Conservation (phyloP, 2,113 vertebrate genomes). For the Gallinago undulata region DNA sequence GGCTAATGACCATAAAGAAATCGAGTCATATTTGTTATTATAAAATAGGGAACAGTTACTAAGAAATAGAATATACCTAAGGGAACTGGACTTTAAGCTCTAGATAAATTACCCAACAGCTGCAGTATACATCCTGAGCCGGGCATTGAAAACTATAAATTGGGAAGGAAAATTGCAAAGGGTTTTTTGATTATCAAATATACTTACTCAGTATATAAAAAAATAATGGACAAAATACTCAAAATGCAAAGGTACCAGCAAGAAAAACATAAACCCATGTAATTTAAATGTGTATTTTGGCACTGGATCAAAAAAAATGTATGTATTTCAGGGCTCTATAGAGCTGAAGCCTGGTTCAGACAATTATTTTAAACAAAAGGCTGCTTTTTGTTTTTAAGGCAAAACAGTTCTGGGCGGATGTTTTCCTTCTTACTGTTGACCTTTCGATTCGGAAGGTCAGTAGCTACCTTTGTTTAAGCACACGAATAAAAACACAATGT, state of each 20-base stretch:
- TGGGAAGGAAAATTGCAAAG: neutral
- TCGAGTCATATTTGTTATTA: neutral
- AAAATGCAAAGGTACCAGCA: neutral
- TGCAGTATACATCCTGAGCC: neutral
- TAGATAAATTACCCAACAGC: neutral
- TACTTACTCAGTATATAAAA: neutral
- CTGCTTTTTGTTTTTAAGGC: neutral
- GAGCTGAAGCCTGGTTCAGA: neutral
- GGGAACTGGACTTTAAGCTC: neutral
- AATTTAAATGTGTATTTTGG: neutral
- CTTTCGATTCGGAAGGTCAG: neutral
- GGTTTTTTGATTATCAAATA: neutral
- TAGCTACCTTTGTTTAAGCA: neutral
- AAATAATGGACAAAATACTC: neutral
- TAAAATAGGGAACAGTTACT: neutral
- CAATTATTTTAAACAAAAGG: neutral
- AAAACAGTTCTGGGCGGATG: neutral
- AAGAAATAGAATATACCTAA: neutral
- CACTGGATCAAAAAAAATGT: neutral
- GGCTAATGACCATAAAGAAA: neutral
- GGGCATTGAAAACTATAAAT: neutral
- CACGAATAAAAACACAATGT: accelerated
- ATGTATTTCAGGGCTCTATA: neutral
- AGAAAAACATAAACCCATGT: accelerated
- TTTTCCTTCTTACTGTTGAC: neutral